These are phyloP conservation scores for Gopherus evgoodei DNA, from an alignment of 2,113 vertebrate species.

Conservation along the genomic window DNA sequence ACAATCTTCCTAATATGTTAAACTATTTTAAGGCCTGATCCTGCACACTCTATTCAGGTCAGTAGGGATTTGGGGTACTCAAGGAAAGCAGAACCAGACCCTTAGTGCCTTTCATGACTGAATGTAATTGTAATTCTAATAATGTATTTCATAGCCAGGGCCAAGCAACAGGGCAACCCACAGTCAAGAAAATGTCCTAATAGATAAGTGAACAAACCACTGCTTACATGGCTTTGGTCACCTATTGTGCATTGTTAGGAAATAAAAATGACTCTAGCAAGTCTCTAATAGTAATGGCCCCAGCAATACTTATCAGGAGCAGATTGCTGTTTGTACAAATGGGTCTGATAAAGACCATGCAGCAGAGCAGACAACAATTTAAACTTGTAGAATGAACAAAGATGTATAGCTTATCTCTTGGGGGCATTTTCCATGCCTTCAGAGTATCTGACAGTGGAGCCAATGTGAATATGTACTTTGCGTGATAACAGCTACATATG, in stretches of 20 bases:
- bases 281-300: neutral
- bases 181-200: conserved; percentile 26
- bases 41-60: fast-evolving
- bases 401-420: conserved; percentile 52
- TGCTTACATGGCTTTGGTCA: neutral
- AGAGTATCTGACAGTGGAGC: conserved; percentile 43
- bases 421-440: conserved; percentile 64
- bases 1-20: neutral
- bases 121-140: neutral
- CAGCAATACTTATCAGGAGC: conserved; percentile 52
- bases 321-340: conserved; percentile 24
- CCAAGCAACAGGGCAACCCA: neutral
- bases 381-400: conserved; percentile 41
- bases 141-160: neutral
- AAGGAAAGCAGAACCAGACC: neutral
- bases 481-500: conserved; percentile 12
- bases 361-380: conserved; percentile 7
- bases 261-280: conserved; percentile 12
- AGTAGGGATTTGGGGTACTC: neutral
- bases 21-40: neutral
- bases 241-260: conserved; percentile 53
- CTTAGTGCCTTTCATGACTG: neutral
- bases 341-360: conserved; percentile 27
- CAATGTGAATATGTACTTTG: conserved; percentile 58
- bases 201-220: conserved; percentile 18